These are phyloP conservation scores for Corvus moneduloides DNA, from an alignment of 2,113 vertebrate genomes.

Conservation along the genomic window DNA sequence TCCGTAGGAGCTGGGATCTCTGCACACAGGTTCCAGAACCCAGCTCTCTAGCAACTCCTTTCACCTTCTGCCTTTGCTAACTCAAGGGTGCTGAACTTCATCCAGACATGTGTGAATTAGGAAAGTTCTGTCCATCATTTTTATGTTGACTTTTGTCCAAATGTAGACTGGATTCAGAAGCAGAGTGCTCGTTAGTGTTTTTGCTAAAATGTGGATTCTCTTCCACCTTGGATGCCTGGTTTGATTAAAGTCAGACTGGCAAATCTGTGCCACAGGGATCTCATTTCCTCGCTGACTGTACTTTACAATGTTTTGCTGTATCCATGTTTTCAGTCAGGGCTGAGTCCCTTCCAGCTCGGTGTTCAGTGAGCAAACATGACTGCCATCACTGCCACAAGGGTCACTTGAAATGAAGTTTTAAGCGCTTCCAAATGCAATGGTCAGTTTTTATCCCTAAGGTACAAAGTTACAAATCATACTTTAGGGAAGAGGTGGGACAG, in stretches of 20 bases:
- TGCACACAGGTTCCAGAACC: not conserved
- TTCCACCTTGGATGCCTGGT: not conserved
- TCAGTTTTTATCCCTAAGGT: not conserved
- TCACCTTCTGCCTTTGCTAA: conserved; percentile 28
- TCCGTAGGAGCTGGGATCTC: not conserved
- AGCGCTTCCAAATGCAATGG: not conserved
- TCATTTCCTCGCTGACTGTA: not conserved
- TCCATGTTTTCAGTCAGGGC: not conserved
- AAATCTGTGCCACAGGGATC: not conserved
- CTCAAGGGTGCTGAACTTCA: conserved; percentile 33
- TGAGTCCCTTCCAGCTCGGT: not conserved
- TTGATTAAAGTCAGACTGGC: not conserved
- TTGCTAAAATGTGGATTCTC: not conserved
- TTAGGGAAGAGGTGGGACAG: not conserved
- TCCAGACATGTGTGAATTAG: not conserved
- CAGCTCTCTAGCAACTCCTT: not conserved
- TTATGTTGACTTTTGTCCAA: not conserved
- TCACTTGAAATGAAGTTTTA: not conserved
- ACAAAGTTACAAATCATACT: not conserved
- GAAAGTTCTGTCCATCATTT: not conserved
- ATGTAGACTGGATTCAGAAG: not conserved
- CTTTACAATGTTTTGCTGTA: not conserved
- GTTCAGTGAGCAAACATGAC: not conserved
- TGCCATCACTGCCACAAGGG: not conserved
- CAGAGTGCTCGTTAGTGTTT: not conserved